phyloP scores from a whole-genome alignment of 2,797 vertebrate genomes.

The Spondyliosoma cantharus region DNA sequence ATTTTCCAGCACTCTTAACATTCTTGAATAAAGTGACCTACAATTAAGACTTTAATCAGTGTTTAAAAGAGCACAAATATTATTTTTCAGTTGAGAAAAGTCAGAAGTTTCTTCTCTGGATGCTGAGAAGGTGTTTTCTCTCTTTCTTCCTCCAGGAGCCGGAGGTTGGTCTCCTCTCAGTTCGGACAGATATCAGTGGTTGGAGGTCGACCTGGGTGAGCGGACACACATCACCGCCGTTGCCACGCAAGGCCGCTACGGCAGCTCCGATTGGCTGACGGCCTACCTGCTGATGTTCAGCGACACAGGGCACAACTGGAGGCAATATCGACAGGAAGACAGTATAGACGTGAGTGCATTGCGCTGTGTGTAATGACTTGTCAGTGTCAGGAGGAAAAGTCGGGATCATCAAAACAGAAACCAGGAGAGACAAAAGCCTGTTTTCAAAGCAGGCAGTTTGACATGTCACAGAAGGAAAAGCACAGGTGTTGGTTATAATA shows the following conservation, averaged over 20 bases:
- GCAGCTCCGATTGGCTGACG: constrained; percentile 93
- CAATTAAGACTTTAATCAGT: neutral
- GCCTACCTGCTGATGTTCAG: constrained; percentile 92
- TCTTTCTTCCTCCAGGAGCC: constrained; percentile 63
- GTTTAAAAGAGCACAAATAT: neutral
- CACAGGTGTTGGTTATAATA: neutral
- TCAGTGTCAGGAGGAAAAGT: neutral
- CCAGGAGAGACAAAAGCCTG: neutral
- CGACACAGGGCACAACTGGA: constrained; percentile 93
- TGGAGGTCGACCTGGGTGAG: constrained; percentile 91
- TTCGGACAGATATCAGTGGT: constrained; percentile 88
- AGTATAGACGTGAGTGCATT: constrained; percentile 86
- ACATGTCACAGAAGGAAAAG: neutral
- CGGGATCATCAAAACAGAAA: neutral
- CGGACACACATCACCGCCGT: constrained; percentile 89
- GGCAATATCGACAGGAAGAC: constrained; percentile 90
- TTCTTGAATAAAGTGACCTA: neutral
- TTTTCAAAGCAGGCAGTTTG: neutral
- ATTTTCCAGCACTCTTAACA: neutral
- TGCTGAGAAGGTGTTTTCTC: neutral
- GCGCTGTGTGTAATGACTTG: neutral
- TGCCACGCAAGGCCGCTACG: constrained; percentile 90
- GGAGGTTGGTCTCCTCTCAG: constrained; percentile 92
- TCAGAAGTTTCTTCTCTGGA: neutral
- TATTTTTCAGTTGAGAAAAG: neutral